phyloP scores from a whole-genome alignment of 2,888 invertebrate species.

The Drosophila lutescens region DNA sequence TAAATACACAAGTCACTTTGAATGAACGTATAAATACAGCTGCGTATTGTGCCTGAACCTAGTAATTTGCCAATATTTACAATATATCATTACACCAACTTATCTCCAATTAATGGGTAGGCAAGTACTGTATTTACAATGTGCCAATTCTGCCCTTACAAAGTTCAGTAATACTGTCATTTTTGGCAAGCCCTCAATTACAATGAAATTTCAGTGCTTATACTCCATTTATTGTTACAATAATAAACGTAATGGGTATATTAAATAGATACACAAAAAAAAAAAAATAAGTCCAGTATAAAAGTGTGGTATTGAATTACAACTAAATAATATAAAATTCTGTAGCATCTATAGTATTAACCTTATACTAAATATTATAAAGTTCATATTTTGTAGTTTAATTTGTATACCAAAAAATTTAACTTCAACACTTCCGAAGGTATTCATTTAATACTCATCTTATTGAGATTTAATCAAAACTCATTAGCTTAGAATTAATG shows the following conservation, averaged over 20 bases:
- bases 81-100: not conserved
- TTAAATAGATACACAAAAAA: too few relatives aligned
- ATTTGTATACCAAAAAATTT: too few relatives aligned
- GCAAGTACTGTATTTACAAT: constrained; percentile 1
- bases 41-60: not conserved
- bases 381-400: too few relatives aligned
- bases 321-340: too few relatives aligned
- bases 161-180: not conserved
- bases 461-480: too few relatives aligned
- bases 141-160: not conserved
- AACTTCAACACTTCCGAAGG: too few relatives aligned
- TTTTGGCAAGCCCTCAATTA: not conserved
- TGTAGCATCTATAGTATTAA: too few relatives aligned
- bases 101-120: not conserved
- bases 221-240: not conserved
- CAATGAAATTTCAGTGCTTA: not conserved
- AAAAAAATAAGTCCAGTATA: too few relatives aligned
- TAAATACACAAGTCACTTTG: not conserved
- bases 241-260: not conserved
- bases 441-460: too few relatives aligned
- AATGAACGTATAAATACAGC: not conserved
- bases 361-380: too few relatives aligned
- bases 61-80: not conserved
- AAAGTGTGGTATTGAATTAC: too few relatives aligned
- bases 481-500: too few relatives aligned